Base-by-base conservation (phyloP, 37 sponge, comb jelly and placozoan species). In the Petrosia ficiformis region DNA sequence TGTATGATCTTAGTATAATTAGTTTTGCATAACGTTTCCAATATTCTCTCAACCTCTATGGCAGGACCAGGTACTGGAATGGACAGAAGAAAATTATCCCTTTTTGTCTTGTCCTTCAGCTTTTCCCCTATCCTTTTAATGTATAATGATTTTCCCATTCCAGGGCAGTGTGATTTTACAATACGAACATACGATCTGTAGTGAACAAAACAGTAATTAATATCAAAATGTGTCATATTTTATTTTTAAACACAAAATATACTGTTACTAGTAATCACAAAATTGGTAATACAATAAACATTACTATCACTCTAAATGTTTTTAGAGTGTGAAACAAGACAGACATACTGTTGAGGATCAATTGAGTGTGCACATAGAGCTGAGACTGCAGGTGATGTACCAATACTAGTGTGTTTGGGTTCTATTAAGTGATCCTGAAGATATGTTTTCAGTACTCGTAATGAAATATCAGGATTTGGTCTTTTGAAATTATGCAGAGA, bases 41-140 rank as follows among this genome's bases (percentile, higher is more conserved):
- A 58, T 32, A 89, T 40, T 31, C 41, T 19, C n/a, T n/a, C n/a
- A n/a, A n/a, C n/a, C n/a, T n/a, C n/a, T 2, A 89, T 67, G 14
- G 44, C 73, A 30, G 84, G 84, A 0, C 85, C 90, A 80, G 83
- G 90, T 21, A 89, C n/a, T n/a, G 90, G 78, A n/a, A 84, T 66
- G 5, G 52, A 71, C 32, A 72, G 8, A 19, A 48, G 8, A 19
- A 14, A 14, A 19, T 19, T 48, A 19, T 48, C 54, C 8, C 8
- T 48, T 19, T 48, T 48, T 48, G 14, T 19, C 14, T 8, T 19
- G 54, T 48, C 14, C 54, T 19, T 48, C 54, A 48, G 54, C 54
- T 14, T 48, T 48, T 48, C 54, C 14, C 54, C 54, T 48, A 48
- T 19, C 8, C 54, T 8, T 14, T 48, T 8, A 48, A 48, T 48